A percentile compares a stretch with the other conserved stretches of the same genome.
These are phyloP conservation scores for Pristionchus exspectatus DNA, from an alignment of 2,888 invertebrate genomes.

Conservation along the genomic window DNA sequence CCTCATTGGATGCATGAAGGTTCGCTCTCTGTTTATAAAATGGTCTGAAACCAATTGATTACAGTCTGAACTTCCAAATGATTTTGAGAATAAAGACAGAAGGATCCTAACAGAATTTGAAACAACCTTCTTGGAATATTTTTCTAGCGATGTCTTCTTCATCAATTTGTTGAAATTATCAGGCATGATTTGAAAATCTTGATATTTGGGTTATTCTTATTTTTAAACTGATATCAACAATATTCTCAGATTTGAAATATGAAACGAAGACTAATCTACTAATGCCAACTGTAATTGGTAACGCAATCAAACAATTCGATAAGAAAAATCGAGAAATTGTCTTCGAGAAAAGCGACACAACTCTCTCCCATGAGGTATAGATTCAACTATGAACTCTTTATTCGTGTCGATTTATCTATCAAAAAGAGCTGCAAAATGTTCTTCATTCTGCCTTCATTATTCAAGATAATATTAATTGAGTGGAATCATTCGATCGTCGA, in stretches of 20 bases:
- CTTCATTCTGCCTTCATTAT: background rate
- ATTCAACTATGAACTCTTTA: background rate
- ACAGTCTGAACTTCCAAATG: background rate
- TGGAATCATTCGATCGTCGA: constrained; percentile 26
- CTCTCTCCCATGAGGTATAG: background rate
- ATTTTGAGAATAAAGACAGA: background rate
- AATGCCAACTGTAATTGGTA: background rate
- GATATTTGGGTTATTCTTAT: background rate
- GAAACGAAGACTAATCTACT: background rate
- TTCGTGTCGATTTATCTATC: background rate
- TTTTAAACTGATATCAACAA: background rate
- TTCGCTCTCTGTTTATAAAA: background rate
- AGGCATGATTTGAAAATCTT: background rate
- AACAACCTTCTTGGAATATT: background rate
- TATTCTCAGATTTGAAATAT: background rate
- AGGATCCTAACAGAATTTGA: background rate
- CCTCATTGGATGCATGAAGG: background rate
- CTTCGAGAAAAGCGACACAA: background rate
- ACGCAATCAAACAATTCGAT: background rate
- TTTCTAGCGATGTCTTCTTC: background rate
- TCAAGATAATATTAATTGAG: background rate
- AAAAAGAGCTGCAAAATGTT: background rate
- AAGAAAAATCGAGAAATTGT: background rate
- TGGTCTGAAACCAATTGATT: background rate
- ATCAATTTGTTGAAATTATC: background rate